Conservation (phyloP, 1,140 invertebrate genomes). For the Drosophila trapezifrons region DNA sequence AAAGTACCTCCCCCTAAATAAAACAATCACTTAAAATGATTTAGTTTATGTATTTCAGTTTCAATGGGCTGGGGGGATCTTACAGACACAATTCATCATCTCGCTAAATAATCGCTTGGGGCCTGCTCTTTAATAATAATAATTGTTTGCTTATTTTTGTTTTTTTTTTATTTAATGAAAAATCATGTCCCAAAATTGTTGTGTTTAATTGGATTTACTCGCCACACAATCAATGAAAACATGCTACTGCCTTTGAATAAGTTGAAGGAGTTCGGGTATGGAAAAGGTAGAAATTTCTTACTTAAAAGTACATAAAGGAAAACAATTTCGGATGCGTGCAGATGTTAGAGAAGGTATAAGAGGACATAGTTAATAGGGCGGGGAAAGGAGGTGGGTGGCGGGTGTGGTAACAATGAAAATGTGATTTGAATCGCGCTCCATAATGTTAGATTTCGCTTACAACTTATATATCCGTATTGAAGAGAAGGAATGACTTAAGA, state of each 20-base stretch:
- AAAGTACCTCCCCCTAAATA: background rate
- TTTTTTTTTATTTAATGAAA: conserved; percentile 48
- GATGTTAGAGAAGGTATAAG: background rate
- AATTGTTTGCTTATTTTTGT: conserved; percentile 35
- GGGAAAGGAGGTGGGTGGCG: background rate
- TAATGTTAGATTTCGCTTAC: conserved; percentile 55
- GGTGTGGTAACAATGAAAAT: conserved; percentile 43
- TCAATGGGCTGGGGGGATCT: conserved; percentile 22
- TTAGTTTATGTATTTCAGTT: conserved; percentile 49
- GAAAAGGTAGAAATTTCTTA: conserved; percentile 1
- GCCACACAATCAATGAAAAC: conserved; percentile 41
- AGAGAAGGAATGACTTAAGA: conserved; percentile 80
- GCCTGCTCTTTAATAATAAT: conserved; percentile 23
- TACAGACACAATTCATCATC: conserved; percentile 32
- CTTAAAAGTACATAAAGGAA: conserved; percentile 42
- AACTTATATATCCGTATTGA: conserved; percentile 63
- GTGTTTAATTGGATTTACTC: conserved; percentile 29
- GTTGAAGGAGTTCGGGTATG: conserved; percentile 9
- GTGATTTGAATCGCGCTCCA: conserved; percentile 14
- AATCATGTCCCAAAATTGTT: conserved; percentile 38
- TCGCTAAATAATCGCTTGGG: conserved; percentile 22
- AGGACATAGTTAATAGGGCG: background rate
- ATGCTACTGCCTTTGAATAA: conserved; percentile 38
- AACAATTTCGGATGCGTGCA: conserved; percentile 27
- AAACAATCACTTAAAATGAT: conserved; percentile 27